phyloP scores from a whole-genome alignment of 2,113 vertebrate genomes.

The Murina feae region DNA sequence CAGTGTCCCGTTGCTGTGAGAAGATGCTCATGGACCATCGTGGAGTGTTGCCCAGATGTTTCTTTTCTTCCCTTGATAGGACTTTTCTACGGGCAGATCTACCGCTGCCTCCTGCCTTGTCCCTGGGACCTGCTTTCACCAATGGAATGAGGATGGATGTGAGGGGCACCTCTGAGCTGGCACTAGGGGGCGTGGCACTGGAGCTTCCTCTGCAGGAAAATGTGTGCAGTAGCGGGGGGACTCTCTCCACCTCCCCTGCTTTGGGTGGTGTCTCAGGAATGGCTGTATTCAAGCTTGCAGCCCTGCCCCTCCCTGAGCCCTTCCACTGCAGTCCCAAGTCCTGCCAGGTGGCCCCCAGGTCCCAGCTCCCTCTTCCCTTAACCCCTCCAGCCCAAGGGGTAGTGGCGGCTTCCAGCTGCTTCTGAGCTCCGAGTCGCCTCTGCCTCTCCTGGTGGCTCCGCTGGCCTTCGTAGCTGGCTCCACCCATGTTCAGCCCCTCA shows the following conservation, averaged over 20 bases:
- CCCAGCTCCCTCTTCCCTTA: neutral
- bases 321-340: neutral
- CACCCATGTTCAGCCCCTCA: neutral
- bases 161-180: neutral
- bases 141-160: neutral
- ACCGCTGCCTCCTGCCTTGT: neutral
- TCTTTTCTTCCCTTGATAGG: neutral
- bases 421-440: neutral
- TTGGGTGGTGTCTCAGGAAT: neutral
- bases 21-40: fast-evolving
- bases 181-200: fast-evolving
- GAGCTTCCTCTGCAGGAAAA: neutral
- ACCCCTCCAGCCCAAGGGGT: too few species aligned
- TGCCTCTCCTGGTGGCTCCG: too few species aligned
- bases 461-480: neutral
- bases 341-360: neutral
- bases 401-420: neutral
- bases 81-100: neutral
- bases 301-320: fast-evolving
- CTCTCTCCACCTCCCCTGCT: neutral
- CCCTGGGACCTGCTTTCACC: neutral
- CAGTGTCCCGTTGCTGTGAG: neutral
- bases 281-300: neutral
- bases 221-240: neutral
- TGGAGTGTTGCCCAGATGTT: neutral